These are phyloP conservation scores for Paracentrotus lividus DNA, from an alignment of 53 echinoderm and acorn worm species.

Conservation along the genomic window DNA sequence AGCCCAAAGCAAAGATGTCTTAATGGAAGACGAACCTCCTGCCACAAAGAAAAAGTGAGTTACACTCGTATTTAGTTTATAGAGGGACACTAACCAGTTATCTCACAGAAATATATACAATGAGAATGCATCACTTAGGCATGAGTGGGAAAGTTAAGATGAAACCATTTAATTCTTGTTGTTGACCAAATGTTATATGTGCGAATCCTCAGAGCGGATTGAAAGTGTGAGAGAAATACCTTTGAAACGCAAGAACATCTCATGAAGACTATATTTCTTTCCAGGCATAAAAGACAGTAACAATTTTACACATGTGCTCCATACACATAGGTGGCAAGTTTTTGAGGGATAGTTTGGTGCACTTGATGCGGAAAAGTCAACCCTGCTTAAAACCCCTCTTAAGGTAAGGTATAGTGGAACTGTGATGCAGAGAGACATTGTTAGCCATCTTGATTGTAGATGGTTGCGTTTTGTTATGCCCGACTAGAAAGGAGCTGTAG, in stretches of 20 bases:
- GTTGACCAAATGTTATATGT: neutral
- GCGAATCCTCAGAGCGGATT: neutral
- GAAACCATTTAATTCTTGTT: neutral
- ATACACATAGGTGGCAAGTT: slow-evolving; percentile 72
- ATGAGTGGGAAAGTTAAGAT: neutral
- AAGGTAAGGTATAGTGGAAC: slow-evolving; percentile 69
- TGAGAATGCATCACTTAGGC: neutral
- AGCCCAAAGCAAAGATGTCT: slow-evolving; percentile 64
- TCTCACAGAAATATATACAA: neutral
- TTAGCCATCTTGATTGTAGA: slow-evolving; percentile 23
- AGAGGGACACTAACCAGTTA: neutral
- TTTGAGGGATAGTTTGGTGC: slow-evolving; percentile 72
- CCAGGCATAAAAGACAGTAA: slow-evolving; percentile 53
- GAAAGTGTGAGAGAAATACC: neutral
- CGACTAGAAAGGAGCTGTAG: neutral
- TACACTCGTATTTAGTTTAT: neutral
- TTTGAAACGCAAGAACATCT: slow-evolving; percentile 12
- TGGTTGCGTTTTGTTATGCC: slow-evolving; percentile 6
- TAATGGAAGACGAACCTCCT: slow-evolving; percentile 3
- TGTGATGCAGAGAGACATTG: slow-evolving; percentile 63
- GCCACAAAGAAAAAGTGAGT: slow-evolving; percentile 62
- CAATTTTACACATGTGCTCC: slow-evolving; percentile 72
- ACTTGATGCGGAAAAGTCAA: slow-evolving; percentile 67
- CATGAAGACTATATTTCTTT: slow-evolving; percentile 44
- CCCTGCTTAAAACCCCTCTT: slow-evolving; percentile 59